Percentiles rank a stretch among this genome's conserved stretches.
These are phyloP conservation scores for Cerceris ruficornis DNA, from an alignment of 2,888 invertebrate species.

Conservation along the genomic window DNA sequence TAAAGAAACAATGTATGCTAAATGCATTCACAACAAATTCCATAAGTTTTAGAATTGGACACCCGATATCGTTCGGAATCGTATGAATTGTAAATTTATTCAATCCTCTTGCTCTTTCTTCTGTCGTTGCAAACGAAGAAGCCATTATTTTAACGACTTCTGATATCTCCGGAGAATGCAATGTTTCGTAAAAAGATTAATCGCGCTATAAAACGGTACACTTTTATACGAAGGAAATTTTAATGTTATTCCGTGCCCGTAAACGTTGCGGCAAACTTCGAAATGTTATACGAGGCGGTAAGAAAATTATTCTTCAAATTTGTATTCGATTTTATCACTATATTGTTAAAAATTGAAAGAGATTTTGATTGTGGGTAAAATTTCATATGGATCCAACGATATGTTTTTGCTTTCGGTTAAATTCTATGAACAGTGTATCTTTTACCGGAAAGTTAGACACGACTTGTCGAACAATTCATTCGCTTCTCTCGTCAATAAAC, in stretches of 20 bases:
- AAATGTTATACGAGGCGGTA: too few relatives aligned
- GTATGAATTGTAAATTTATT: conserved; percentile 67
- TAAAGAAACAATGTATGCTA: neutral
- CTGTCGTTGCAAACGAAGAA: conserved; percentile 22
- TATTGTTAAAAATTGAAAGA: too few relatives aligned
- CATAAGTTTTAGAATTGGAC: conserved; percentile 16
- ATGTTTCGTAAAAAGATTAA: neutral
- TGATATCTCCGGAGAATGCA: neutral
- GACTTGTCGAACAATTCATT: too few relatives aligned
- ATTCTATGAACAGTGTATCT: too few relatives aligned
- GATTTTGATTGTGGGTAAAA: too few relatives aligned
- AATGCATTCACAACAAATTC: conserved; percentile 27
- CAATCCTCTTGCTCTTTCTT: conserved; percentile 34
- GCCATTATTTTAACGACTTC: conserved; percentile 40
- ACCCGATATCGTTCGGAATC: conserved; percentile 26
- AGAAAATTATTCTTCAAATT: too few relatives aligned
- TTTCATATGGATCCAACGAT: too few relatives aligned
- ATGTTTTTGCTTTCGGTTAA: too few relatives aligned
- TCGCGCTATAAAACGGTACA: neutral
- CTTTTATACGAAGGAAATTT: neutral
- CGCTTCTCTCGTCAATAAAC: too few relatives aligned
- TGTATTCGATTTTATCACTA: too few relatives aligned
- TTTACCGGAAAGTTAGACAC: too few relatives aligned
- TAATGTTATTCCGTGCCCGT: neutral
- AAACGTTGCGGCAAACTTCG: too few relatives aligned